A percentile compares a stretch with the other conserved stretches of the same genome.
Evolutionary conservation across 2,113 vertebrate species (phyloP).

Genomic region (Charadrius vociferus): DNA sequence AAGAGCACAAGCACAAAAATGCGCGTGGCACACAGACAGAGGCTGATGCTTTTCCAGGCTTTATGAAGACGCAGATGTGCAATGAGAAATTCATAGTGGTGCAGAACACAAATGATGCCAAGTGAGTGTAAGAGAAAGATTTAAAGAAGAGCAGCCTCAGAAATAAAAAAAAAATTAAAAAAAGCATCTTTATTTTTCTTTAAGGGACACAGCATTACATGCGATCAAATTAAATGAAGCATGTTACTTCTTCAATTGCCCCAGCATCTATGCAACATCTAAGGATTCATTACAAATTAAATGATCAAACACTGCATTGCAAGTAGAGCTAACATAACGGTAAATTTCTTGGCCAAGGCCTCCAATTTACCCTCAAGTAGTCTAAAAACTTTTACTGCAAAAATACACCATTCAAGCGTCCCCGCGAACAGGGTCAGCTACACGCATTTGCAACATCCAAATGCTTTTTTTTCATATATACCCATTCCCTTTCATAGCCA

Average conservation of each 20-base stretch:
- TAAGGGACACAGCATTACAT: background rate
- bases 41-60: background rate
- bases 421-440: accelerated
- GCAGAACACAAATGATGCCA: background rate
- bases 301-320: background rate
- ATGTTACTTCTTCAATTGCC: background rate
- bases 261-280: background rate
- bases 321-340: background rate
- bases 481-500: background rate
- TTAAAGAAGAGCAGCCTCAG: background rate
- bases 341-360: background rate
- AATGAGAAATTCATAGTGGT: background rate
- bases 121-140: background rate
- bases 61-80: background rate
- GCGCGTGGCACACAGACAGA: accelerated
- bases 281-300: background rate
- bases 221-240: background rate
- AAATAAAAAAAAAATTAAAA: background rate
- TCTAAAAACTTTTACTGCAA: background rate
- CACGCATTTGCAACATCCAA: background rate
- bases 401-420: background rate
- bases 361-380: background rate
- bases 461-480: background rate
- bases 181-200: background rate
- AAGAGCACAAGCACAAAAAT: background rate